phyloP scores from a whole-genome alignment of 2,797 vertebrate genomes.

The Percopsis omiscomaycus region DNA sequence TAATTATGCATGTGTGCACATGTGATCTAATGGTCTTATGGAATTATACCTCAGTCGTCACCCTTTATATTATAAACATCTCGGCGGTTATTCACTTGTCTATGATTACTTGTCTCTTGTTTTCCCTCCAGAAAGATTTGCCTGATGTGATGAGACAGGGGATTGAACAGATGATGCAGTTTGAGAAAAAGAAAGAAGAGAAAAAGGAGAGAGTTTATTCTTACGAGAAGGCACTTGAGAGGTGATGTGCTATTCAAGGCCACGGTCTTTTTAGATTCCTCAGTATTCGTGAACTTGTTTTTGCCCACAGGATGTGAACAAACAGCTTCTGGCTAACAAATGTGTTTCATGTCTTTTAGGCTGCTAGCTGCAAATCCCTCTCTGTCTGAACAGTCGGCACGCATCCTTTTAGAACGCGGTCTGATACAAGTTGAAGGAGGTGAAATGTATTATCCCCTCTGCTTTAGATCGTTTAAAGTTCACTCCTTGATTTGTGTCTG shows the following conservation, averaged over 20 bases:
- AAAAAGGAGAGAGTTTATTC: constrained; percentile 68
- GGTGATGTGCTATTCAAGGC: constrained; percentile 64
- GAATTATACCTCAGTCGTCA: no score
- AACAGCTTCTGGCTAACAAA: not conserved
- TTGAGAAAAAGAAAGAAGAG: constrained; percentile 70
- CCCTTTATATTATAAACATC: no score
- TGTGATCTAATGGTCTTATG: no score
- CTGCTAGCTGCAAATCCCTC: constrained; percentile 75
- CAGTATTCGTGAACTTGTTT: not conserved
- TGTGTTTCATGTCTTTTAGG: constrained; percentile 61
- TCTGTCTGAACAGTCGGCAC: constrained; percentile 74
- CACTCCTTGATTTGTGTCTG: no score
- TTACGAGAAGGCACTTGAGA: constrained; percentile 76
- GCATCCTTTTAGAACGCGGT: constrained; percentile 84
- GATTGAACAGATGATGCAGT: constrained; percentile 72
- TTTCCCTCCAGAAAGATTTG: no score
- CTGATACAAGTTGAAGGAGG: constrained; percentile 78
- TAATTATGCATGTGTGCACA: no score
- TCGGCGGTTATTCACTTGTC: no score
- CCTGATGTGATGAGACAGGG: not conserved
- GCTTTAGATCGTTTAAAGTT: not conserved
- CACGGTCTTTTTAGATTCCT: not conserved
- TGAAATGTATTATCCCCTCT: not conserved
- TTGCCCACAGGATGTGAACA: not conserved
- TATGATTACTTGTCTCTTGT: no score